Base-by-base conservation (phyloP, 23 tunicate species). In the Halocynthia aurantium region DNA sequence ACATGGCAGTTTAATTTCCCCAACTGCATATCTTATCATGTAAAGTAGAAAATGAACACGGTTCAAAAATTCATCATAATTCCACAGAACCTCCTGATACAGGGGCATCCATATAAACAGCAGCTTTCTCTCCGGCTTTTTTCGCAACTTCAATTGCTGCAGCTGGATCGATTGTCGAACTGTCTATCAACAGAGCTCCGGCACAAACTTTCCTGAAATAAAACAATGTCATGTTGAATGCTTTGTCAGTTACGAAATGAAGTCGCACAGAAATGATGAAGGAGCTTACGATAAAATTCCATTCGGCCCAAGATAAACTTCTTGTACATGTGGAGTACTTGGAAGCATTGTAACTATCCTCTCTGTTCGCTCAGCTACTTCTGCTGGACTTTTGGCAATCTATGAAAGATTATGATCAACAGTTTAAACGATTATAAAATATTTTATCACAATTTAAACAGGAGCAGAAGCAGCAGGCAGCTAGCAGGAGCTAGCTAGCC, bases 131-230 rank as follows among this genome's bases (percentile, higher is more conserved):
- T 7, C 62, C 81, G 18, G 83, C 84, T 73, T 74, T 81, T 8
- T 58, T 61, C 0, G 95, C 87, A 76, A 94, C 94, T 53, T 84
- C 62, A 22, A 85, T 80, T 65, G 99, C 81, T 12, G 78, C 87
- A 18, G 91, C 82, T 7, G 99, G 99, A 55, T 94, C 96, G 49
- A 94, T 94, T n/a, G 99, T 94, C 52, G 99, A 94, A 55, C 99
- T 76, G 72, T 94, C 99, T 60, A 94, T 81, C 75, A 88, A 62
- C 6, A 94, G 6, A 50, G 87, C 67, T 5, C 86, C 86, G 8
- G 72, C 62, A 58, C 78, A 79, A 7, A 84, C 86, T 21, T 86
- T 21, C n/a, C 80, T 82, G 66, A 53, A 67, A 22, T 11, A 11
- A n/a, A 67, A 67, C 72, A 50, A 71, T 10, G 57, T 71, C 52